These are phyloP conservation scores for Phalacrocorax aristotelis DNA, from an alignment of 2,113 vertebrate species.

Conservation along the genomic window DNA sequence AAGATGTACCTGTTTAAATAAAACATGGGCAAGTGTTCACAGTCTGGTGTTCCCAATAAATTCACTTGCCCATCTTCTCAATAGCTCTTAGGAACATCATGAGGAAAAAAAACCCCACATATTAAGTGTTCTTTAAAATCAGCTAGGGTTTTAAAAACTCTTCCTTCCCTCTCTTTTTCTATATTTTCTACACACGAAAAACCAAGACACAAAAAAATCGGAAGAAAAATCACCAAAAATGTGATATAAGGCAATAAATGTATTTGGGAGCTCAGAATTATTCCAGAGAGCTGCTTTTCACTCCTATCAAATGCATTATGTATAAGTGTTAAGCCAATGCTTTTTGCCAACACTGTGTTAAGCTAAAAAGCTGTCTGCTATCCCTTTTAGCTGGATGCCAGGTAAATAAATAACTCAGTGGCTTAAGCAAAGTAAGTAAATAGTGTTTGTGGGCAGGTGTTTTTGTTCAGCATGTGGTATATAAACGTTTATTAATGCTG, in stretches of 20 bases:
- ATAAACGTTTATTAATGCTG: slow-evolving; percentile 11
- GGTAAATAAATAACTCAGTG: slow-evolving; percentile 4
- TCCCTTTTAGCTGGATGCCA: background rate
- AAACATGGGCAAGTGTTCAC: background rate
- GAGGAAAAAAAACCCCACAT: accelerated
- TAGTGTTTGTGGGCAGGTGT: background rate
- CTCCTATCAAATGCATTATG: background rate
- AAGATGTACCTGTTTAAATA: background rate
- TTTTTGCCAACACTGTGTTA: background rate
- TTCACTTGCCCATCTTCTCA: background rate
- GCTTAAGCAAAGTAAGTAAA: slow-evolving; percentile 29
- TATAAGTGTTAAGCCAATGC: background rate
- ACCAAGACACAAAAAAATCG: accelerated
- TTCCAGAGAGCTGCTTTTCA: background rate
- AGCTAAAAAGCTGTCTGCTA: background rate
- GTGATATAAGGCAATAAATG: background rate
- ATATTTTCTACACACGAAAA: background rate
- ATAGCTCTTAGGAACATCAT: background rate
- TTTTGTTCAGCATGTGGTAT: slow-evolving; percentile 1
- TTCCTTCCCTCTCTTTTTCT: background rate
- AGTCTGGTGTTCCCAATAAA: background rate
- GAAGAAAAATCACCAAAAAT: background rate
- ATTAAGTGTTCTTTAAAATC: background rate
- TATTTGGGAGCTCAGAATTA: background rate
- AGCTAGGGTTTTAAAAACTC: background rate